Evolutionary conservation across 2,113 vertebrate genomes (phyloP).

Genomic region (Ivindomyrus marchei): DNA sequence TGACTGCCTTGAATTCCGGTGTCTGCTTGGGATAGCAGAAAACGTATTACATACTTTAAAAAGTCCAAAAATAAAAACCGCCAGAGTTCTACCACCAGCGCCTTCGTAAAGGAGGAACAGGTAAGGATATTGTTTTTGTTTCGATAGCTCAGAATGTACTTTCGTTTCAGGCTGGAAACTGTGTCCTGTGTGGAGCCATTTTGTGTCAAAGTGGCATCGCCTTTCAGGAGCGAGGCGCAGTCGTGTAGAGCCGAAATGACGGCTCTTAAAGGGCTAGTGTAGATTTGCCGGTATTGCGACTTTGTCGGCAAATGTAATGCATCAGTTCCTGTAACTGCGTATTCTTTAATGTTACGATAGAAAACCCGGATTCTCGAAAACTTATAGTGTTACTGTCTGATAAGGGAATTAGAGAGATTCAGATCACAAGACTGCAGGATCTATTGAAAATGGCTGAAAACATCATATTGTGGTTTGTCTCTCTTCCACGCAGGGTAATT

Average conservation of each 20-base stretch:
- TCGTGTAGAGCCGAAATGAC: conserved; percentile 10
- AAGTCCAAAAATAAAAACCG: background rate
- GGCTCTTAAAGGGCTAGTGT: background rate
- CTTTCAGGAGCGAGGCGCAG: background rate
- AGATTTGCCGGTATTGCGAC: background rate
- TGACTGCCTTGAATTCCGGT: background rate
- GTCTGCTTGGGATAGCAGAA: background rate
- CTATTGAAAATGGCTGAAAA: background rate
- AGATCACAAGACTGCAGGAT: background rate
- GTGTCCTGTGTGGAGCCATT: background rate
- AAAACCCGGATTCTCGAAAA: background rate
- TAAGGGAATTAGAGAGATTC: background rate
- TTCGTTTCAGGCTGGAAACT: background rate
- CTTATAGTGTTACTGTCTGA: background rate
- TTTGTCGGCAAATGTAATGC: background rate
- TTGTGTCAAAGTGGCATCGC: background rate
- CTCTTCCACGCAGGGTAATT: background rate
- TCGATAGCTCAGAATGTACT: background rate
- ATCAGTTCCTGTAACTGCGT: background rate
- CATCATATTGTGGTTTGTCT: background rate
- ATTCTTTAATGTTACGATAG: background rate
- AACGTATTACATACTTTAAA: background rate
- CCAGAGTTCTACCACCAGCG: background rate
- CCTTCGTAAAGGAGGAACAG: background rate
- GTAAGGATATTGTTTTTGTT: background rate